Conservation (phyloP, 1,140 invertebrate genomes). For the Holcopasites calliopsidis region DNA sequence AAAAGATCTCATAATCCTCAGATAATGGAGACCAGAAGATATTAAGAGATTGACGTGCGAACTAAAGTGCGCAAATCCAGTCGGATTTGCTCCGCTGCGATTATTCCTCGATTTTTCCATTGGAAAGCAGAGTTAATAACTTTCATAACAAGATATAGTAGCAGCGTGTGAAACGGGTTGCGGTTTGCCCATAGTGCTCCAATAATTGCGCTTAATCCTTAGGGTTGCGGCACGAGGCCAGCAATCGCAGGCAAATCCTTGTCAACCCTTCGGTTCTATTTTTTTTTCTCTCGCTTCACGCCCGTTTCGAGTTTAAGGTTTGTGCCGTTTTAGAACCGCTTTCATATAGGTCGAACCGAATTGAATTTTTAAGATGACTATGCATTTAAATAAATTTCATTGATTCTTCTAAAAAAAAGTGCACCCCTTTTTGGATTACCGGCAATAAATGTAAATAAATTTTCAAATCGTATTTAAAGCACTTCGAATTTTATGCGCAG, state of each 20-base stretch:
- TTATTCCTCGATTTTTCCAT: constrained; percentile 21
- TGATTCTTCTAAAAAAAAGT: too few relatives aligned
- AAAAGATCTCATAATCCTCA: background rate
- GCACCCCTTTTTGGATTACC: too few relatives aligned
- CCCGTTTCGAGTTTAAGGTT: constrained; percentile 51
- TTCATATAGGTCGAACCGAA: constrained; percentile 60
- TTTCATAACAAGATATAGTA: constrained; percentile 45
- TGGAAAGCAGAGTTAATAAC: constrained; percentile 12
- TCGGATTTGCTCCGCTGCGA: constrained; percentile 1
- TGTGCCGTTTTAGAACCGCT: constrained; percentile 63
- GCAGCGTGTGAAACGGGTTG: constrained; percentile 65
- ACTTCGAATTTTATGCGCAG: too few relatives aligned
- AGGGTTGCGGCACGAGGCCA: constrained; percentile 68
- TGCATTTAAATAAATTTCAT: too few relatives aligned
- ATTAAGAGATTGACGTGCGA: background rate
- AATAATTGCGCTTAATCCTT: constrained; percentile 78
- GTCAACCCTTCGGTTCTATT: constrained; percentile 52
- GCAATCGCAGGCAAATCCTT: constrained; percentile 56
- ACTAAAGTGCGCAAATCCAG: background rate
- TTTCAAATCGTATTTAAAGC: too few relatives aligned
- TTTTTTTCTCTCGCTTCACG: constrained; percentile 52
- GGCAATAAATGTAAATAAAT: too few relatives aligned
- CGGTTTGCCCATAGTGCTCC: constrained; percentile 70
- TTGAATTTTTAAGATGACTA: too few relatives aligned
- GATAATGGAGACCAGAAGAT: background rate